These are phyloP conservation scores for Aurelia aurita complex sp. Pacific DNA, from an alignment of 30 jellyfish, hydroid and myxozoan species.

Conservation along the genomic window DNA sequence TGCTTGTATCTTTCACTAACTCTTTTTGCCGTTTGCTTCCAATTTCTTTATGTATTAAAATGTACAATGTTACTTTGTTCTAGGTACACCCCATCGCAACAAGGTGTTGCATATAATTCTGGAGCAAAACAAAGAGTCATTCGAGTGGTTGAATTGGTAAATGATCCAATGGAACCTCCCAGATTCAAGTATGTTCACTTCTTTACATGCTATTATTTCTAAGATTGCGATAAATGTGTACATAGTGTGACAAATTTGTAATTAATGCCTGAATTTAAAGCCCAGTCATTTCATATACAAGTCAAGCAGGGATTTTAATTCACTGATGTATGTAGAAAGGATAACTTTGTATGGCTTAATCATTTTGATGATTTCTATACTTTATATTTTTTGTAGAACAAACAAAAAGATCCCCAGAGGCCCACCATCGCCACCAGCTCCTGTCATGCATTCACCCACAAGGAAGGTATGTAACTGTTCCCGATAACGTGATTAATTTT, in stretches of 20 bases:
- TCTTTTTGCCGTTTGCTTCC: too few relatives aligned
- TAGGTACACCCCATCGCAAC: constrained; percentile 98
- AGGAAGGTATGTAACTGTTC: constrained; percentile 70
- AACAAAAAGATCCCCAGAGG: constrained; percentile 98
- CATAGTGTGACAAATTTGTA: too few relatives aligned
- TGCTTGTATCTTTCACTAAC: too few relatives aligned
- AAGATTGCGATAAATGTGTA: too few relatives aligned
- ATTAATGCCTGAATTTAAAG: too few relatives aligned
- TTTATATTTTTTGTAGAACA: constrained; percentile 47
- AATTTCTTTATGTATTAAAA: too few relatives aligned
- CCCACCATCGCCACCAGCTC: constrained; percentile 99
- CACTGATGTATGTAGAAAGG: too few relatives aligned
- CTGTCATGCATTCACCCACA: constrained; percentile 99
- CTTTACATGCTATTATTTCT: not conserved
- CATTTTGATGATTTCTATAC: too few relatives aligned
- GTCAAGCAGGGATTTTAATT: too few relatives aligned
- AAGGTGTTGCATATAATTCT: constrained; percentile 90
- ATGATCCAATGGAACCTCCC: constrained; percentile 99
- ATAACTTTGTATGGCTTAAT: too few relatives aligned
- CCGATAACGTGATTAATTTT: not conserved
- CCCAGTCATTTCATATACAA: too few relatives aligned
- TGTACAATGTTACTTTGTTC: not conserved
- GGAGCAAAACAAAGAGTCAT: constrained; percentile 99
- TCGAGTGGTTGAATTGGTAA: constrained; percentile 93
- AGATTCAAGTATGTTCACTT: constrained; percentile 73